Conservation (phyloP, 2,888 invertebrate genomes). For the Polydrusus pterygomalis region DNA sequence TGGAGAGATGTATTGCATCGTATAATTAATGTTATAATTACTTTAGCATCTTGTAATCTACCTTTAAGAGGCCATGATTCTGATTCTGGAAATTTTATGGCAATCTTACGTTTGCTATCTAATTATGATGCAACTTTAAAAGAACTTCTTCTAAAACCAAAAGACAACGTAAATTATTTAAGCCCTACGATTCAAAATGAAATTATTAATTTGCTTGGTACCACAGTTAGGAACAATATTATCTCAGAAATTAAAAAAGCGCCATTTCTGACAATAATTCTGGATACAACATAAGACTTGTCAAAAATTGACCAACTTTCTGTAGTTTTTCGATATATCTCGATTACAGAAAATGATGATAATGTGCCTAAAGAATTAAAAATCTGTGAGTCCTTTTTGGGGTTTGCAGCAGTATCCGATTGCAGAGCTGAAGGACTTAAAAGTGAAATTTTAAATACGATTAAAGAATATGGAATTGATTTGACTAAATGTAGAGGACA, state of each 20-base stretch:
- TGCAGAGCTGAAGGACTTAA: no score
- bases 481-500: neutral
- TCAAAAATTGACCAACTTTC: no score
- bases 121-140: conserved; percentile 14
- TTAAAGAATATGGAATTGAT: neutral
- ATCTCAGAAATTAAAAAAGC: neutral
- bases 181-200: neutral
- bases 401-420: no score
- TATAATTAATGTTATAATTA: conserved; percentile 5
- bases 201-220: neutral
- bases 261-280: no score
- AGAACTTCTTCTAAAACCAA: conserved; percentile 24
- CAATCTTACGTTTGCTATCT: neutral
- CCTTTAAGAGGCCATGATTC: neutral
- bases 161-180: neutral
- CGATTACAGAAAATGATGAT: conserved; percentile 12
- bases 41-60: conserved; percentile 10
- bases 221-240: neutral
- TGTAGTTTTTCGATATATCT: neutral
- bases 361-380: conserved; percentile 1
- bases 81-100: neutral
- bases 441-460: no score
- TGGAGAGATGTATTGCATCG: neutral
- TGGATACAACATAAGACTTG: no score
- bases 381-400: conserved; percentile 16